A percentile compares a stretch with the other conserved stretches of the same genome.
Evolutionary conservation across 2,888 invertebrate species (phyloP).

Genomic region (Drosophila mettleri): DNA sequence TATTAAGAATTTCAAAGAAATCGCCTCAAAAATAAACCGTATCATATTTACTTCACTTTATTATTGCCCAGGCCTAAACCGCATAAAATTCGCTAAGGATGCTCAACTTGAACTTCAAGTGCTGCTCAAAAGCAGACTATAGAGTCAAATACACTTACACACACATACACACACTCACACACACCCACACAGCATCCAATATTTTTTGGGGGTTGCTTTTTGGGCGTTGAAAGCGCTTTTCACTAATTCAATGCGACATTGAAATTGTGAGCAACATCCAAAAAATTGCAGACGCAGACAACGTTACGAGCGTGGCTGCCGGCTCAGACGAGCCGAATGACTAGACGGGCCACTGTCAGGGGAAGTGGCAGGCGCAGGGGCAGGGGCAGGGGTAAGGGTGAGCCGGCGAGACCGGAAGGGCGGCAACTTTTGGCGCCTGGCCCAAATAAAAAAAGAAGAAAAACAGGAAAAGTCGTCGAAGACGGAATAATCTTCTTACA

Average conservation of each 20-base stretch:
- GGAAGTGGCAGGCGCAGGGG: background rate
- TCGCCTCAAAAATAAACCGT: conserved; percentile 12
- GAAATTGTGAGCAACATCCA: conserved; percentile 76
- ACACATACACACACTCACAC: conserved; percentile 16
- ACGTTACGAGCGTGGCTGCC: conserved; percentile 11
- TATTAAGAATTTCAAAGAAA: background rate
- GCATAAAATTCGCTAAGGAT: conserved; percentile 67
- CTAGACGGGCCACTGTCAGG: conserved; percentile 60
- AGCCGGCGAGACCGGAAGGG: conserved; percentile 65
- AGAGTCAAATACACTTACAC: conserved; percentile 33
- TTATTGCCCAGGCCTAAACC: conserved; percentile 51
- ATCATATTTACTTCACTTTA: conserved; percentile 28
- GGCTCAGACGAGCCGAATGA: conserved; percentile 35
- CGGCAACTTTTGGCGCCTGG: conserved; percentile 62
- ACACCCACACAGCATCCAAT: conserved; percentile 31
- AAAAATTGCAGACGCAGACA: conserved; percentile 63
- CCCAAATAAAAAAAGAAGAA: conserved; percentile 22
- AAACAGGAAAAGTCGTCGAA: background rate
- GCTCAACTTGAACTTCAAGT: conserved; percentile 68
- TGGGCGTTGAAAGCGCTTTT: conserved; percentile 80
- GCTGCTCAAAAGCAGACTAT: conserved; percentile 62
- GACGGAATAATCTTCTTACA: background rate
- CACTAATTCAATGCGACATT: conserved; percentile 83
- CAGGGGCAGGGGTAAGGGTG: background rate
- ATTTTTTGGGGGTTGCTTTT: conserved; percentile 72